Conservation (phyloP, 2,888 invertebrate species). For the Colostygia pectinataria region DNA sequence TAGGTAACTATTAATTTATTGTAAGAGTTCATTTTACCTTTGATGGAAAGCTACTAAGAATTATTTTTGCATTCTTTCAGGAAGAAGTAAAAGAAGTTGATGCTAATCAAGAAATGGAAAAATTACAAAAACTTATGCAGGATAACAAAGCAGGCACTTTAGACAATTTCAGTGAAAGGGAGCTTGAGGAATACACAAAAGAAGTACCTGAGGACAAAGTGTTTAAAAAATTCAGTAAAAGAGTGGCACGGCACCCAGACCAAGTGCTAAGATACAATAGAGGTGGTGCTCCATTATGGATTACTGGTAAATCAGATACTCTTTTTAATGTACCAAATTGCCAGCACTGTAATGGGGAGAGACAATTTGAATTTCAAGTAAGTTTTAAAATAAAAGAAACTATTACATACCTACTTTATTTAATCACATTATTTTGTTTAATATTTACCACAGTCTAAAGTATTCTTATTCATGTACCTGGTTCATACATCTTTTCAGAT, state of each 20-base stretch:
- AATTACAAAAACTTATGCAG: conserved; percentile 72
- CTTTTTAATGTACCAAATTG: conserved; percentile 86
- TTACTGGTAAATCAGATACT: conserved; percentile 82
- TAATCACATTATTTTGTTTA: no score
- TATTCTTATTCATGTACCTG: neutral
- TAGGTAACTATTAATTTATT: no score
- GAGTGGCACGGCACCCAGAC: conserved; percentile 87
- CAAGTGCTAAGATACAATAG: conserved; percentile 92
- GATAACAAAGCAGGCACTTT: conserved; percentile 85
- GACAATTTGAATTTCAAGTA: conserved; percentile 96
- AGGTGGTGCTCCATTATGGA: conserved; percentile 92
- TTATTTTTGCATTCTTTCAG: conserved; percentile 38
- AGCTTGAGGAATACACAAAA: conserved; percentile 86
- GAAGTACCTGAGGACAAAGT: conserved; percentile 86
- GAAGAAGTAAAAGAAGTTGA: conserved; percentile 70
- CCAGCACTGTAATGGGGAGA: conserved; percentile 86
- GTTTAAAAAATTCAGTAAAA: conserved; percentile 90
- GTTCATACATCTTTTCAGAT: conserved; percentile 77
- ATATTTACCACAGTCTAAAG: no score
- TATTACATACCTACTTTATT: no score
- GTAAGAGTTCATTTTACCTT: no score
- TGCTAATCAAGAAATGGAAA: conserved; percentile 74
- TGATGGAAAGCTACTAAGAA: no score
- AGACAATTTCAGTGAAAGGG: conserved; percentile 84
- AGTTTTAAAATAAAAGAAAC: conserved; percentile 17